phyloP scores from a whole-genome alignment of 2,113 vertebrate genomes.

The Vidua macroura region DNA sequence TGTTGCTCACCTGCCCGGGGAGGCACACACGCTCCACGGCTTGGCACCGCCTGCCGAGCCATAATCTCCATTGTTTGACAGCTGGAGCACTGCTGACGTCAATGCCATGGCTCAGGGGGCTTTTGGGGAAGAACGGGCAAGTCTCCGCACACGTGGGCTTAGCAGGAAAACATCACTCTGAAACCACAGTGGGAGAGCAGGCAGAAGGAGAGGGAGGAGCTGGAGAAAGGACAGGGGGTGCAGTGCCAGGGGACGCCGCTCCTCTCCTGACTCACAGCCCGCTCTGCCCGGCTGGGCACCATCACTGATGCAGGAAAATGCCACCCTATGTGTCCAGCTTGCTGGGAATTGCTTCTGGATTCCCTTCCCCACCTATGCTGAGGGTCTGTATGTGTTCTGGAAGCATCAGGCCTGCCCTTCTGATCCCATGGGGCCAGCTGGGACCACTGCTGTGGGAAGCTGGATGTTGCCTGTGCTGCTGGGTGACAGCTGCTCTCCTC shows the following conservation, averaged over 20 bases:
- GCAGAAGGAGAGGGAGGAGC: background rate
- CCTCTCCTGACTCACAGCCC: background rate
- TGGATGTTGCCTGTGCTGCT: background rate
- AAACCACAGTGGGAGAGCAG: background rate
- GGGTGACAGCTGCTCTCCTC: background rate
- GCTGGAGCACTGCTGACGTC: constrained; percentile 57
- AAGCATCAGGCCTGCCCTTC: background rate
- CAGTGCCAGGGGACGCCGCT: background rate
- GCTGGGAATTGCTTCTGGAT: background rate
- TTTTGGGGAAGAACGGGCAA: constrained; percentile 41
- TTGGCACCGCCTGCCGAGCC: background rate
- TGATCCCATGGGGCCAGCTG: background rate
- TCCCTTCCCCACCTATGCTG: background rate
- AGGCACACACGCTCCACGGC: background rate
- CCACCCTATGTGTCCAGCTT: background rate
- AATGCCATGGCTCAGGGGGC: constrained; percentile 62
- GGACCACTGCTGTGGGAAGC: fast-evolving
- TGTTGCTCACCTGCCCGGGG: constrained; percentile 25
- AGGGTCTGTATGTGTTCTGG: fast-evolving
- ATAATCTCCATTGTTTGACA: constrained; percentile 51
- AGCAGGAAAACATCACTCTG: background rate
- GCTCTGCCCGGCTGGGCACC: background rate
- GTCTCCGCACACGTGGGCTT: constrained; percentile 3
- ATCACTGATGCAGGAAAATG: background rate
- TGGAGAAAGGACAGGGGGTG: background rate